Base-by-base conservation (phyloP, 2,888 invertebrate genomes). In the Pyralis farinalis region DNA sequence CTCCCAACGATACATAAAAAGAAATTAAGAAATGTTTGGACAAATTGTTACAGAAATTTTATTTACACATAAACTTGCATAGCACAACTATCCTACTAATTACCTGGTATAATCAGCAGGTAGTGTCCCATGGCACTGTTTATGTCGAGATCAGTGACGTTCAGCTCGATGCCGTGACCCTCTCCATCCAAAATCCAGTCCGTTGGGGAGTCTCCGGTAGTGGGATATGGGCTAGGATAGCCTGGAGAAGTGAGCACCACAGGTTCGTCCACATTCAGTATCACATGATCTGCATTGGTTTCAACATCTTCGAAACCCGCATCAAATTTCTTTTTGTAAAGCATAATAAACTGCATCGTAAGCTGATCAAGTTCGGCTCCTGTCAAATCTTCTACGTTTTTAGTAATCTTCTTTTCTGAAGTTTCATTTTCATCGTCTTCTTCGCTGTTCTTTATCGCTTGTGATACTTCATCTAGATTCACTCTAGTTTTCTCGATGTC, bases 31-130 rank as follows among this genome's bases (percentile, higher is more conserved):
- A n/a, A n/a, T n/a, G n/a, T n/a, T n/a, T n/a, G n/a, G n/a, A n/a
- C n/a, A n/a, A n/a, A n/a, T n/a, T n/a, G n/a, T n/a, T n/a, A n/a
- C n/a, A n/a, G n/a, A n/a, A n/a, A n/a, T n/a, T n/a, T n/a, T n/a
- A n/a, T n/a, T n/a, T n/a, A n/a, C n/a, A n/a, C n/a, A n/a, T n/a
- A n/a, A n/a, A n/a, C n/a, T n/a, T n/a, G n/a, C n/a, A n/a, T n/a
- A n/a, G n/a, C n/a, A n/a, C n/a, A n/a, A n/a, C n/a, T n/a, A n/a
- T n/a, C n/a, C n/a, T n/a, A n/a, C n/a, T n/a, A n/a, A 42, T 57
- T 62, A 87, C 90, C 89, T 61, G 90, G 89, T 60, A 77, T 84
- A 0, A 90, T 58, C 9, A 88, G 53, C 5, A 90, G 57, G 42
- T 82, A 89, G 45, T 89, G 81, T 1, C 76, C 78, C 0, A 65